Evolutionary conservation across 2,113 vertebrate species (phyloP).

Genomic region (Lipotes vexillifer): DNA sequence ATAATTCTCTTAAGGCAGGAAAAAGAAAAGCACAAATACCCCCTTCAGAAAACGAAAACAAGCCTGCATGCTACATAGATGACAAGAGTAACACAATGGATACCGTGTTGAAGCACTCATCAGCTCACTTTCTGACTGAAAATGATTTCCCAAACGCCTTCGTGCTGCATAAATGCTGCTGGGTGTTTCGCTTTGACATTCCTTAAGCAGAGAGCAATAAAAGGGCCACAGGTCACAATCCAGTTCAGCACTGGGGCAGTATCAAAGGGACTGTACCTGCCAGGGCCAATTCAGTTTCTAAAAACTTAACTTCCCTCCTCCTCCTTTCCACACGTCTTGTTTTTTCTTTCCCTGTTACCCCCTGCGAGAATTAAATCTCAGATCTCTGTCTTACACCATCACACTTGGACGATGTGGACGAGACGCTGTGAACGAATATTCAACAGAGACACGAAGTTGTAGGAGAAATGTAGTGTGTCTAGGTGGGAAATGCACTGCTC

Average conservation of each 20-base stretch:
- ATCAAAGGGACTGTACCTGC: neutral
- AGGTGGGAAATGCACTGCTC: neutral
- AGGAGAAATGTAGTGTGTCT: neutral
- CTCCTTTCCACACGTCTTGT: neutral
- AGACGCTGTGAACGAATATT: neutral
- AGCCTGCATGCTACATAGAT: neutral
- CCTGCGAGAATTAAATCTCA: neutral
- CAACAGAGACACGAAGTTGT: neutral
- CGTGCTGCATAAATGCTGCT: rapidly evolving
- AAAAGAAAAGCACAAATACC: neutral
- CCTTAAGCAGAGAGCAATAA: too few species aligned
- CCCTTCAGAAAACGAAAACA: neutral
- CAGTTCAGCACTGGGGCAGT: neutral
- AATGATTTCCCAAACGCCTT: neutral
- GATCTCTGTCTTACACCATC: neutral
- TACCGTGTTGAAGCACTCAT: neutral
- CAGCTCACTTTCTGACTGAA: neutral
- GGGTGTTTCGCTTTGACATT: neutral
- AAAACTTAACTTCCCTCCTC: neutral
- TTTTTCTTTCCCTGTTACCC: neutral
- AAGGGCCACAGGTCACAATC: neutral
- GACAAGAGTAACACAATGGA: neutral
- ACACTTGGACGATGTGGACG: neutral
- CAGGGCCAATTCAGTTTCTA: neutral
- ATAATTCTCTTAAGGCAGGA: neutral